Percentiles rank a stretch among this genome's conserved stretches.
These are phyloP conservation scores for Callaeas wilsoni DNA, from an alignment of 2,113 vertebrate species.

Conservation along the genomic window DNA sequence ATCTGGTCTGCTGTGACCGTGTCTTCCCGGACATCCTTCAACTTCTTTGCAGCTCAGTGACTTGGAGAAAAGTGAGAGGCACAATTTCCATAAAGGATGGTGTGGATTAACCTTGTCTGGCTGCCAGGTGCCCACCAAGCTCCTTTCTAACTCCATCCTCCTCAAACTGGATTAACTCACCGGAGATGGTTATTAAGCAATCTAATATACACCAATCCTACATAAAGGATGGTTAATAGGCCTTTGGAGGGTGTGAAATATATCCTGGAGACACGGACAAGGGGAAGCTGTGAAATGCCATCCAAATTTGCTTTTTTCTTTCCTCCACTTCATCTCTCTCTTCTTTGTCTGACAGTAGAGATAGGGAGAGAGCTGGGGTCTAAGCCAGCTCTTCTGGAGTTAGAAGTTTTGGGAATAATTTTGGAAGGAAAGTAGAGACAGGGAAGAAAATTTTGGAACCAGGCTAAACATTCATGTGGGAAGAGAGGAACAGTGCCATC, in stretches of 20 bases:
- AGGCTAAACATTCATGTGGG: neutral
- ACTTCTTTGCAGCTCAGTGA: neutral
- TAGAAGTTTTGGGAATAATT: neutral
- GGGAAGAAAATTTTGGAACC: neutral
- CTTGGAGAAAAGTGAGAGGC: neutral
- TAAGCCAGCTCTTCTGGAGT: neutral
- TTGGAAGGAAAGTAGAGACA: neutral
- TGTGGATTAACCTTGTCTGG: neutral
- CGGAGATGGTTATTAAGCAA: neutral
- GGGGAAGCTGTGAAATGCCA: neutral
- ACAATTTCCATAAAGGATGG: neutral
- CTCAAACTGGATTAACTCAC: neutral
- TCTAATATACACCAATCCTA: neutral
- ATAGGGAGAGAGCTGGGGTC: neutral
- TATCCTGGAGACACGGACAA: neutral
- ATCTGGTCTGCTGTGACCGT: neutral
- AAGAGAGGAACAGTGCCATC: neutral
- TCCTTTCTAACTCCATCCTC: neutral
- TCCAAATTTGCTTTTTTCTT: neutral
- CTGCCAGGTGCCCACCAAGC: neutral
- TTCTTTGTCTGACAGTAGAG: neutral
- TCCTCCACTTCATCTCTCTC: neutral
- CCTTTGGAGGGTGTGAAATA: neutral
- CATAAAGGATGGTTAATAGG: neutral
- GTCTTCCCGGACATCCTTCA: neutral